Base-by-base conservation (phyloP, 2,113 vertebrate species). In the Pao palembangensis region DNA sequence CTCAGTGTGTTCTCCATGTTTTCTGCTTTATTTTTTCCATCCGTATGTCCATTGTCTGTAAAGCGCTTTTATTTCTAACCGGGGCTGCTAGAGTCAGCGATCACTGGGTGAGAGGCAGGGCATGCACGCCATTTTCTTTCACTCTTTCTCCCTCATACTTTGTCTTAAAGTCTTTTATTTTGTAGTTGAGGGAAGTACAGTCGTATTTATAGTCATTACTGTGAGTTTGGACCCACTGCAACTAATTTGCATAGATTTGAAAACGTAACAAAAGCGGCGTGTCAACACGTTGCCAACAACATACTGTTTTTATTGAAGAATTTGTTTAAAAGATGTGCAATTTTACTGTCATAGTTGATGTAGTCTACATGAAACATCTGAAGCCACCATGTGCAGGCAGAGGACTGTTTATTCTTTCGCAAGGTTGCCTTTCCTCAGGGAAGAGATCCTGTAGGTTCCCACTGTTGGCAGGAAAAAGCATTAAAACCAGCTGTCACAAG, bases 401-500 rank as follows among this genome's bases (percentile, higher is more conserved):
- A 49, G n/a, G 21, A 48, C 25, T 52, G 31, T 31, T 52, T 64
- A 42, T 61, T 64, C 52, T 54, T 64, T n/a, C 16, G 6, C 55
- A 58, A 54, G 46, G 34, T 60, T 44, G 50, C 46, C 14, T 67
- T 50, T 67, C 42, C 42, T 54, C 69, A 11, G 64, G 47, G 31
- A 71, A 67, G 8, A 51, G 54, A 11, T 53, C 8, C 52, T 18
- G 55, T 25, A 49, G 20, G 15, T 57, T 78, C 12, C 31, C 43
- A 46, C 56, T 57, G 64, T 72, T 17, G 6, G n/a, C 15, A 47
- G 8, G n/a, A 49, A 49, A 51, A 43, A 8, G 3, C 23, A 72
- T 72, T 57, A 44, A 60, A 77, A 69, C 60, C 69, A 72, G 52
- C 64, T 69, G 69, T 20, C 55, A 49, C 52, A 50, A 56, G 51